Conservation (phyloP, 2,797 vertebrate genomes). For the Myiothlypis coronata region DNA sequence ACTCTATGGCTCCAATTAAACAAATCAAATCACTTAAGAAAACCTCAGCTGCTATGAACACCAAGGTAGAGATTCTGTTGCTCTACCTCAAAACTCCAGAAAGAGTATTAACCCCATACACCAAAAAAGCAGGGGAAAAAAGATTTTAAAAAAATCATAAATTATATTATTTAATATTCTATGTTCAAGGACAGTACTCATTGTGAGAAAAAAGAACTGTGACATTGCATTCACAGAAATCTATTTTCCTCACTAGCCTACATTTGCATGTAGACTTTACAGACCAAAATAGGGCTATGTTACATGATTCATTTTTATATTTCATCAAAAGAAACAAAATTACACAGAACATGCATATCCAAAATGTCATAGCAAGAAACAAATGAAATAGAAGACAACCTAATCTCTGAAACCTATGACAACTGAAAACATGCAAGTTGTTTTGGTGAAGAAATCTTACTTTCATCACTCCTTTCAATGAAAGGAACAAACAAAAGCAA, state of each 20-base stretch:
- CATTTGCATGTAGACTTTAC: not conserved
- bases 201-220: not conserved
- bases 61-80: not conserved
- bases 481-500: not conserved
- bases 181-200: not conserved
- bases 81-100: not conserved
- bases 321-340: not conserved
- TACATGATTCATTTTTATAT: not conserved
- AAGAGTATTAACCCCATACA: not conserved
- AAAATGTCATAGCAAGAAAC: not conserved
- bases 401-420: not conserved
- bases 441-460: not conserved
- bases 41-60: not conserved
- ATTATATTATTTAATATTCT: not conserved
- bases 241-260: not conserved
- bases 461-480: not conserved
- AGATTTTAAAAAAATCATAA: rapidly evolving
- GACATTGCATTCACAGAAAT: not conserved
- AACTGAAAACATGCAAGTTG: not conserved
- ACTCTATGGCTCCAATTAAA: not conserved
- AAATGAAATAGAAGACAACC: not conserved
- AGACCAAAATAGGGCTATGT: not conserved
- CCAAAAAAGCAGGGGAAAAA: not conserved
- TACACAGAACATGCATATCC: not conserved
- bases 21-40: not conserved